phyloP scores from a whole-genome alignment of 2,113 vertebrate species.

The Serinus canaria region DNA sequence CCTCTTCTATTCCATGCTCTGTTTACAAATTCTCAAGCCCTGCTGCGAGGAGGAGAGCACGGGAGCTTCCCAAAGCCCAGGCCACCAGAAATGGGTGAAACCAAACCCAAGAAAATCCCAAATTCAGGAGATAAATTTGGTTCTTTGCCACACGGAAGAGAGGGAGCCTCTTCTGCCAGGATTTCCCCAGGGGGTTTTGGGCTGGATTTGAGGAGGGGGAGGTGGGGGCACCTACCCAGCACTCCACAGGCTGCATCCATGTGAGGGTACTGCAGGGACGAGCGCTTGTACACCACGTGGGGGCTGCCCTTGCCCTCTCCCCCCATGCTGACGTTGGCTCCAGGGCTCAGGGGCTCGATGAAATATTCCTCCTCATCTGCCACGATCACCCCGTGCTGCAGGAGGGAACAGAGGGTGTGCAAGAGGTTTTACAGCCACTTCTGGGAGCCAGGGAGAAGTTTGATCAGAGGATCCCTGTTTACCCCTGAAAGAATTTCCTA shows the following conservation, averaged over 20 bases:
- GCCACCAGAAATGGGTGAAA: background rate
- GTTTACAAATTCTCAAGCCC: background rate
- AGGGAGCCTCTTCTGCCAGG: background rate
- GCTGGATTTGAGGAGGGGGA: background rate
- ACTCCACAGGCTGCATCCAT: constrained; percentile 96
- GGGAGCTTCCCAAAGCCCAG: background rate
- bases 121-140: background rate
- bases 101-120: background rate
- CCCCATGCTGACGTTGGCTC: constrained; percentile 74
- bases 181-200: background rate
- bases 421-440: background rate
- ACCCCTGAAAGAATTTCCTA: background rate
- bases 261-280: constrained; percentile 91
- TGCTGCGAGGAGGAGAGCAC: background rate
- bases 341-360: constrained; percentile 89
- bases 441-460: background rate
- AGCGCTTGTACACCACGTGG: constrained; percentile 96
- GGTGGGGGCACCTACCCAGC: constrained; percentile 76
- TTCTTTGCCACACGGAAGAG: background rate
- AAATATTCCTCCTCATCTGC: constrained; percentile 94
- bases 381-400: constrained; percentile 94
- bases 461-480: background rate
- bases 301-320: constrained; percentile 84
- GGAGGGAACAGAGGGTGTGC: background rate
- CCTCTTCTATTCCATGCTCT: background rate